A percentile compares a stretch with the other conserved stretches of the same genome.
These are phyloP conservation scores for Dipodomys merriami DNA, from an alignment of 2,113 vertebrate species.

Conservation along the genomic window DNA sequence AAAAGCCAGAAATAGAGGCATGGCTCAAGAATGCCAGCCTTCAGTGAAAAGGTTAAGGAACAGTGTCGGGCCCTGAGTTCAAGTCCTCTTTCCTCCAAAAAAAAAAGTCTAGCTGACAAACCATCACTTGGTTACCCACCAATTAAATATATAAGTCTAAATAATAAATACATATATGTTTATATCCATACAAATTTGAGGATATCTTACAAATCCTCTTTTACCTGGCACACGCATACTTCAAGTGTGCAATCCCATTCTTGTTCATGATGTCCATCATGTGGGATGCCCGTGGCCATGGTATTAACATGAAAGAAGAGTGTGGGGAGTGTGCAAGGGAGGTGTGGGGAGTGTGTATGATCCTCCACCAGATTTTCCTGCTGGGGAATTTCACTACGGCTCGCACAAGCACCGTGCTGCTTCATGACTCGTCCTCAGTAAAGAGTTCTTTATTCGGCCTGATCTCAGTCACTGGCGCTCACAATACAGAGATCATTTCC, in stretches of 20 bases:
- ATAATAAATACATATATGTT: not conserved
- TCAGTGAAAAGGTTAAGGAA: too few relatives aligned
- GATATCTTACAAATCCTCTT: not conserved
- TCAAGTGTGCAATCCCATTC: not conserved
- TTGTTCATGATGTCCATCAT: not conserved
- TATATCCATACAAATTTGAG: not conserved
- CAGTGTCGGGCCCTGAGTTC: too few relatives aligned
- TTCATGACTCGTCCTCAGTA: constrained; percentile 9
- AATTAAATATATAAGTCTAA: too few relatives aligned
- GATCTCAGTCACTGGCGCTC: not conserved
- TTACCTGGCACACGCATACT: not conserved
- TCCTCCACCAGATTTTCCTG: not conserved
- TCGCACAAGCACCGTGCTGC: not conserved
- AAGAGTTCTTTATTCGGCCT: not conserved
- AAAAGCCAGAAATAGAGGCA: too few relatives aligned
- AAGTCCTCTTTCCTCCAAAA: too few relatives aligned
- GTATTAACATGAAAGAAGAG: not conserved
- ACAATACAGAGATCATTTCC: not conserved
- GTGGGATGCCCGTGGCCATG: not conserved
- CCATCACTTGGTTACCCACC: too few relatives aligned
- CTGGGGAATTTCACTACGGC: not conserved
- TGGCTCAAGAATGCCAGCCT: too few relatives aligned
- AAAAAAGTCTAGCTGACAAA: too few relatives aligned
- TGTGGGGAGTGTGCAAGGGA: not conserved
- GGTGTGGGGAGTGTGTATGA: not conserved